phyloP scores from a whole-genome alignment of 2,113 vertebrate genomes.

The Gulo gulo region DNA sequence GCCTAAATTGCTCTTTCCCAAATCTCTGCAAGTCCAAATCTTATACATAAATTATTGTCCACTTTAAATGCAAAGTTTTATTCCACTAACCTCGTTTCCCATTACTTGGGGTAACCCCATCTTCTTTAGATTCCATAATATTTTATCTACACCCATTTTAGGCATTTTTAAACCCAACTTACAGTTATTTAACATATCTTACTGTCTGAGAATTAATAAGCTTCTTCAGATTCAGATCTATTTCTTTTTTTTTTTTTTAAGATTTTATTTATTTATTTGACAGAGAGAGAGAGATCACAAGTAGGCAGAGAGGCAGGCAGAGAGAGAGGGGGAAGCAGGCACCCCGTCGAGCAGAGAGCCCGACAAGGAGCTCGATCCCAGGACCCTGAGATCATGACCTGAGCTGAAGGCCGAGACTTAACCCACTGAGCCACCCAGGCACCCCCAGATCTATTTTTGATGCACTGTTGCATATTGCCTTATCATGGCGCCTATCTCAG shows the following conservation, averaged over 20 bases:
- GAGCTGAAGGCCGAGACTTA: too few relatives aligned
- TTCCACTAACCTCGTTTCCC: background rate
- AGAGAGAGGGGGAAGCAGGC: too few relatives aligned
- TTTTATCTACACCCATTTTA: background rate
- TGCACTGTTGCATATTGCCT: background rate
- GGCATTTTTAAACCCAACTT: conserved; percentile 3
- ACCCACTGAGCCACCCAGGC: too few relatives aligned
- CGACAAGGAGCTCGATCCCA: too few relatives aligned
- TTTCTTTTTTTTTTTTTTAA: background rate
- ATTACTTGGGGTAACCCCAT: background rate
- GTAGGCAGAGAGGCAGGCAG: too few relatives aligned
- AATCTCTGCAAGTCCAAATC: background rate
- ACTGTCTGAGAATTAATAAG: background rate
- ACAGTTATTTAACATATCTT: background rate
- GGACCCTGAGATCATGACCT: too few relatives aligned
- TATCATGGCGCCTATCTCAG: background rate
- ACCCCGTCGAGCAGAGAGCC: too few relatives aligned
- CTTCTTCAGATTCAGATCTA: background rate
- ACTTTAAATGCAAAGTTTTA: conserved; percentile 33
- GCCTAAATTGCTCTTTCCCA: background rate
- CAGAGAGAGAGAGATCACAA: too few relatives aligned
- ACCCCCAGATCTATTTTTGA: background rate
- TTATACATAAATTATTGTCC: background rate
- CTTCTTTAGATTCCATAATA: background rate
- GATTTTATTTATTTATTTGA: too few relatives aligned